Evolutionary conservation across 2,888 invertebrate genomes (phyloP), one percentile per base, ranked within the genome.

Genomic region (Chironomus tentans): DNA sequence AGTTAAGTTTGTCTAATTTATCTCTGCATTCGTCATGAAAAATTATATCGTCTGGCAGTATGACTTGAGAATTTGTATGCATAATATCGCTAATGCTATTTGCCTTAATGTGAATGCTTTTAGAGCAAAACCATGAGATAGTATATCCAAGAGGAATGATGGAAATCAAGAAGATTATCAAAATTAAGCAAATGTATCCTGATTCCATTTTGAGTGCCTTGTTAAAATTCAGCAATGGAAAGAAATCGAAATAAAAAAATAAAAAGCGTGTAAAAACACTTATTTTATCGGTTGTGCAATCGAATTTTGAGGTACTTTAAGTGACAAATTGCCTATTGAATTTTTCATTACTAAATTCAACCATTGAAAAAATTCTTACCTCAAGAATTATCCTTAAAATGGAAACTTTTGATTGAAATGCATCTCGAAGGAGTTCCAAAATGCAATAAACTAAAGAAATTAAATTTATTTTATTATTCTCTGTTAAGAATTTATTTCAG

Each of bases 131-230:
- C 84, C 84, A 85, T 77, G 88, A 86, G 78, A 90, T 83, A 76
- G 90, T 86, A 76, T 87, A 87, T 74, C 87, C 85, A 70, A 92
- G 88, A 79, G 91, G 88, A 77, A 90, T 85, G 79, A 90, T 84
- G 46, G 90, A 88, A 78, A 91, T 84, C 80, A 90, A 85, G 71
- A 88, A 85, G 79, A 90, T 89, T 68, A 88, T 82, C 78, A 88
- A 86, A 80, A 91, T 86, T 79, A 89, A 85, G 15, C 86, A 87
- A 77, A 92, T 85, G 81, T 91, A 90, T 61, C 89, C 89, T 13
- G 89, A 89, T 81, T 92, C 91, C 80, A 91, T 86, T 84, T 88
- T 89, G 80, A 91, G 85, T 70, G 90, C 88, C 92, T 92, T 68
- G 68, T 28, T 46, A 69, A 38, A 75, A 77, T 74, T 56, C 24